phyloP scores from a whole-genome alignment of 2,888 invertebrate species.

The Nysson spinosus region DNA sequence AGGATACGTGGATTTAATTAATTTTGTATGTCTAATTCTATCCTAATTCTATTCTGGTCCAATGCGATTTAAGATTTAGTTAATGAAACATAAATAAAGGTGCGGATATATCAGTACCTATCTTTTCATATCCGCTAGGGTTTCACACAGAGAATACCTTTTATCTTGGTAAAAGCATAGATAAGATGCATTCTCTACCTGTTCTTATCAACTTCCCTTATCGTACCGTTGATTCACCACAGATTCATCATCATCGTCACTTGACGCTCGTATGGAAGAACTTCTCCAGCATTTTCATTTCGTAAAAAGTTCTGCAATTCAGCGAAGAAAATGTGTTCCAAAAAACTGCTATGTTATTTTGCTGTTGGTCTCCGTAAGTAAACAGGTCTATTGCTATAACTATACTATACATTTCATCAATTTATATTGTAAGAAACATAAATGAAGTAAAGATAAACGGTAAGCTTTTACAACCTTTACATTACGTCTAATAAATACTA shows the following conservation, averaged over 20 bases:
- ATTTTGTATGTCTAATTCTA: no score
- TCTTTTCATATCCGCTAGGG: background rate
- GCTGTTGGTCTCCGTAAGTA: slow-evolving; percentile 71
- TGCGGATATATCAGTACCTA: background rate
- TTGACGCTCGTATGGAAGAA: background rate
- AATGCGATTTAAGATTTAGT: background rate
- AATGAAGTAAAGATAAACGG: no score
- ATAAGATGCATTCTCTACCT: slow-evolving; percentile 60
- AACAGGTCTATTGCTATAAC: no score
- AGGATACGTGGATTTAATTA: no score
- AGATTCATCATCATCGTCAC: slow-evolving; percentile 25
- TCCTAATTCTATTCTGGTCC: no score
- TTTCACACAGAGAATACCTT: slow-evolving; percentile 1
- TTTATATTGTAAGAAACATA: no score
- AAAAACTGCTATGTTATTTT: slow-evolving; percentile 66
- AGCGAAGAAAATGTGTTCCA: slow-evolving; percentile 49
- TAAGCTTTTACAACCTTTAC: no score
- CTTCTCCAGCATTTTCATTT: background rate
- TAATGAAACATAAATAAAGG: slow-evolving; percentile 4
- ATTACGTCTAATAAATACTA: no score
- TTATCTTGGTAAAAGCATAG: slow-evolving; percentile 63
- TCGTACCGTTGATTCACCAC: slow-evolving; percentile 69
- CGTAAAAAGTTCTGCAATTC: background rate
- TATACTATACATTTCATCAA: no score
- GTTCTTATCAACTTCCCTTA: slow-evolving; percentile 66